Evolutionary conservation across 1,140 invertebrate species (phyloP).

Genomic region (Radopholus similis): DNA sequence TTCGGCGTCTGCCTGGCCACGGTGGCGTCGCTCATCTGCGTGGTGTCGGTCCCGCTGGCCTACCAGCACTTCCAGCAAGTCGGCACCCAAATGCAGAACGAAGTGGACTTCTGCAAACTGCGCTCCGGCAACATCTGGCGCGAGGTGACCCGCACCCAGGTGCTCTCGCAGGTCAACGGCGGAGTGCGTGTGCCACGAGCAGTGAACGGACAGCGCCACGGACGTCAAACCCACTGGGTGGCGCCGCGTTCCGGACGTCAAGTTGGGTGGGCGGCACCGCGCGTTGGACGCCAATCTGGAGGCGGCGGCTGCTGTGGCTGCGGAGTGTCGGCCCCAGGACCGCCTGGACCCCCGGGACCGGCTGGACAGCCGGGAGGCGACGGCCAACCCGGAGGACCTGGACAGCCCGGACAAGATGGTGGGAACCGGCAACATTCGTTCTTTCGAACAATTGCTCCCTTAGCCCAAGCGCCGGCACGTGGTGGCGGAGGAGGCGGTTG

Average conservation of each 20-base stretch:
- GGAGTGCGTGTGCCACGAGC: neutral
- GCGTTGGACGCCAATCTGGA: no score
- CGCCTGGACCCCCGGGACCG: slow-evolving; percentile 32
- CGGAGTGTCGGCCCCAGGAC: slow-evolving; percentile 37
- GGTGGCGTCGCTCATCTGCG: slow-evolving; percentile 25
- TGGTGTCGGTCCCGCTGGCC: slow-evolving; percentile 40
- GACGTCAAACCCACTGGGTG: no score
- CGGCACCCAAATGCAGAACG: no score
- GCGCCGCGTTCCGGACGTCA: no score
- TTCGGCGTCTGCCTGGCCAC: slow-evolving; percentile 16
- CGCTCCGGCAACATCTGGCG: no score
- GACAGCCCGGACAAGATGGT: neutral
- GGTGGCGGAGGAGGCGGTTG: neutral
- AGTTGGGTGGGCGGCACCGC: no score
- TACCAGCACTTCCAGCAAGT: slow-evolving; percentile 5
- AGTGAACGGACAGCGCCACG: no score
- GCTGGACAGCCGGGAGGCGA: neutral
- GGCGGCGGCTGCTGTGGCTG: slow-evolving; percentile 37
- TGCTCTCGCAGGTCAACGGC: neutral
- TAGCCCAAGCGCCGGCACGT: no score
- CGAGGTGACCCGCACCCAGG: neutral
- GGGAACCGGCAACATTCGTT: no score
- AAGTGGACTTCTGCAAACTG: no score
- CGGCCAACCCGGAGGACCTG: no score
- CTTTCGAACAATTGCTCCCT: no score